Percentiles rank a stretch among this genome's conserved stretches.
phyloP scores from a whole-genome alignment of 2,797 vertebrate genomes.

The Todus mexicanus region DNA sequence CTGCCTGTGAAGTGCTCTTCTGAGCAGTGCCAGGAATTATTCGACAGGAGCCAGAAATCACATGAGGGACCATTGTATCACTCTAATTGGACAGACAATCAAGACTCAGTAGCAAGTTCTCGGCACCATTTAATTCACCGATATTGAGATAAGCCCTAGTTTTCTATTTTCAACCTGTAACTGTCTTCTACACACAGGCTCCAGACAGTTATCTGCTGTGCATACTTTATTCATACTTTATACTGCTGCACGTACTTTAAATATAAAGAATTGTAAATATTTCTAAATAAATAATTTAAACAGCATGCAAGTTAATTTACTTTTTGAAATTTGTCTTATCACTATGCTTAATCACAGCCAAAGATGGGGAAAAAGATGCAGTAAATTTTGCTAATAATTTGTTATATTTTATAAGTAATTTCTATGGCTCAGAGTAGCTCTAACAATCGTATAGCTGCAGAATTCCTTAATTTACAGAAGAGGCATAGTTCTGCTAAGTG shows the following conservation, averaged over 20 bases:
- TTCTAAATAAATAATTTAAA: not conserved
- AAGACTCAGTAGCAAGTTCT: not conserved
- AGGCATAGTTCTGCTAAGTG: not conserved
- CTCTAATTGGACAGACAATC: not conserved
- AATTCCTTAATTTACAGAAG: not conserved
- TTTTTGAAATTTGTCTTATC: not conserved
- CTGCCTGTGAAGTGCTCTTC: not conserved
- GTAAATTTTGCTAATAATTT: not conserved
- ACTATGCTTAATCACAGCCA: not conserved
- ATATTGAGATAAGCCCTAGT: not conserved
- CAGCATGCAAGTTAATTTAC: not conserved
- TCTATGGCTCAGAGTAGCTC: not conserved
- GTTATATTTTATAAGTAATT: not conserved
- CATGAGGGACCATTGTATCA: not conserved
- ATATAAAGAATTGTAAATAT: not conserved
- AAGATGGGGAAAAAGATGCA: not conserved
- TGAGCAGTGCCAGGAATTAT: constrained; percentile 2
- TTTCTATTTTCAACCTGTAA: not conserved
- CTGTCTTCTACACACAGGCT: not conserved
- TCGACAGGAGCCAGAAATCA: not conserved
- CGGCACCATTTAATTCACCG: not conserved
- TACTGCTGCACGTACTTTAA: not conserved
- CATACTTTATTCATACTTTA: not conserved
- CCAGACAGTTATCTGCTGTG: not conserved
- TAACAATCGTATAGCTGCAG: not conserved